Base-by-base conservation (phyloP, 2,797 vertebrate genomes). In the Myotis daubentonii region DNA sequence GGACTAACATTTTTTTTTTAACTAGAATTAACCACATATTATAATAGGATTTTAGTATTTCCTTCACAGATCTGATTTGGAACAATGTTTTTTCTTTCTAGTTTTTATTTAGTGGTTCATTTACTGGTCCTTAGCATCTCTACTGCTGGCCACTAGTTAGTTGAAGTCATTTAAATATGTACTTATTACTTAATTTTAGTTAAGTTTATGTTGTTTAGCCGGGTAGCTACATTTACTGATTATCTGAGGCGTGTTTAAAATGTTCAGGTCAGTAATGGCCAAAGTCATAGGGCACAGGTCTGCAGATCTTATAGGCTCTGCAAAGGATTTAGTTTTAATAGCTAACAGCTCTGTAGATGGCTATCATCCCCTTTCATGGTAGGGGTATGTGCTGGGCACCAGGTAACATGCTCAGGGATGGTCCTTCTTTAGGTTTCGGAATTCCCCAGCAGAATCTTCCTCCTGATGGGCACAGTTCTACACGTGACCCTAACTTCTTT, bases 71-170 rank as follows among this genome's bases (percentile, higher is more conserved):
- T 30, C 25, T 1, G 33, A 89, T 80, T 89, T 84, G 19, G 36
- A 85, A 62, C 44, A 51, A 13, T 12, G 47, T 33, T 51, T 78
- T 78, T 6, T 68, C 66, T 62, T 38, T 94, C 44, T 71, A 28
- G 8, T 76, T 96, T 78, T 92, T 82, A 71, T 85, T 76, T 75
- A 47, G 55, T 85, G 53, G 62, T 53, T 91, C 4, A 17, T 68
- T 76, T 84, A 44, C 70, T 78, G 10, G 47, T 93, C 38, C 41
- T 91, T 75, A 81, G 44, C 15, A 9, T 91, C 20, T 80, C 22
- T 53, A 51, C n/a, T 65, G 23, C 19, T 91, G 47, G 28, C 22
- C 30, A 33, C 76, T 60, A 83, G 41, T 92, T 80, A 30, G 11
- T 87, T 72, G 28, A 89, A 90, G 22, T 53, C 10, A 25, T 76